These are phyloP conservation scores for Reticulitermes speratus DNA, from an alignment of 1,140 invertebrate genomes.

Conservation along the genomic window DNA sequence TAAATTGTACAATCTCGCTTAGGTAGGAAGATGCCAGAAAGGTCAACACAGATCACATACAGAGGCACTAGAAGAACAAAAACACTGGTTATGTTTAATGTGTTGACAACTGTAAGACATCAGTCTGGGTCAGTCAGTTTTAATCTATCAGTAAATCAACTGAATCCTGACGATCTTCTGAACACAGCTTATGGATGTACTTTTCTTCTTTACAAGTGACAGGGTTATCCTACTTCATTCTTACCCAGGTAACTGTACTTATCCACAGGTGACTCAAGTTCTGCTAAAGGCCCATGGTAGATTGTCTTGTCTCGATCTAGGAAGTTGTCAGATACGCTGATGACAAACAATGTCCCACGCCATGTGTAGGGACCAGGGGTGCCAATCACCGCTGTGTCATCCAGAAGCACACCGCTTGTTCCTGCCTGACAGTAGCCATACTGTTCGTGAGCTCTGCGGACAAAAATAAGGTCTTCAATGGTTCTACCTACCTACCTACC, in stretches of 20 bases:
- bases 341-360: slow-evolving; percentile 83
- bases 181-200: too few species aligned
- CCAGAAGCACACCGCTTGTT: slow-evolving; percentile 77
- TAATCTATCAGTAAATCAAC: too few species aligned
- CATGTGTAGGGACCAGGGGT: slow-evolving; percentile 85
- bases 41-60: too few species aligned
- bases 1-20: too few species aligned
- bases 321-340: slow-evolving; percentile 71
- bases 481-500: neutral
- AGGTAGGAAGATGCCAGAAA: too few species aligned
- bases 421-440: slow-evolving; percentile 92
- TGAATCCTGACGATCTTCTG: too few species aligned
- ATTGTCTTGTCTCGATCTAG: slow-evolving; percentile 73
- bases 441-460: slow-evolving; percentile 74
- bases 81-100: too few species aligned
- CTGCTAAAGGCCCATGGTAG: slow-evolving; percentile 70
- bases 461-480: neutral
- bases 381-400: slow-evolving; percentile 79
- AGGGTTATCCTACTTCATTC: neutral
- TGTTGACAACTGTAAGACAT: too few species aligned
- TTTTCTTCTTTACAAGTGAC: too few species aligned
- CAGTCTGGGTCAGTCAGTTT: too few species aligned
- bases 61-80: too few species aligned
- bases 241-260: slow-evolving; percentile 88
- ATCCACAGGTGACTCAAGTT: slow-evolving; percentile 67